phyloP scores from a whole-genome alignment of 2,888 invertebrate genomes.

The Pandemis cinnamomeana region DNA sequence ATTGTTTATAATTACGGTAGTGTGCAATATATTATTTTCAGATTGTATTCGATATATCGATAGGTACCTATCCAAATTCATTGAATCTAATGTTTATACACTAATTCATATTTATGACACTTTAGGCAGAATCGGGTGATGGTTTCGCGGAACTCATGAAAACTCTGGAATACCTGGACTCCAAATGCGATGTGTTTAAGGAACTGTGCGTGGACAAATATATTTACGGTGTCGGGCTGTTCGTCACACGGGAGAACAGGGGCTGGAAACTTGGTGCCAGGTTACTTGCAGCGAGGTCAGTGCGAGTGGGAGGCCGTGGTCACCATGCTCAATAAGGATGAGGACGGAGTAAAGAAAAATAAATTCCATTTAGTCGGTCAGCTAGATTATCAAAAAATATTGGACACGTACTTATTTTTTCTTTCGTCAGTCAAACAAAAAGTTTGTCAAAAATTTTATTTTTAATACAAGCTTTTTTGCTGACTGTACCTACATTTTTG shows the following conservation, averaged over 20 bases:
- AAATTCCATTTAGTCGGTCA: too few species aligned
- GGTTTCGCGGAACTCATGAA: constrained; percentile 21
- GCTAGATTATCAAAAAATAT: too few species aligned
- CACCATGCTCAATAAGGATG: not conserved
- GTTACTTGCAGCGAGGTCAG: constrained; percentile 39
- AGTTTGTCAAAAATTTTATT: too few species aligned
- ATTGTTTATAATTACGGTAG: too few species aligned
- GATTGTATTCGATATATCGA: too few species aligned
- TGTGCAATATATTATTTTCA: too few species aligned
- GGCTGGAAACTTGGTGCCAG: constrained; percentile 36
- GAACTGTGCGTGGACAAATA: constrained; percentile 35
- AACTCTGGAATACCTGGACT: constrained; percentile 24
- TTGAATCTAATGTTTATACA: too few species aligned
- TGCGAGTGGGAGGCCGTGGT: not conserved
- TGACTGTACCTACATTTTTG: too few species aligned
- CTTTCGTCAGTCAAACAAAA: too few species aligned
- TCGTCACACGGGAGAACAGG: constrained; percentile 39
- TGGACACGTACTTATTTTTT: too few species aligned
- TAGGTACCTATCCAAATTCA: too few species aligned
- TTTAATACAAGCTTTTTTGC: too few species aligned
- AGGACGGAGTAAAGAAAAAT: not conserved
- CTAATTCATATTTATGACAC: not conserved
- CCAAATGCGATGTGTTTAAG: constrained; percentile 24
- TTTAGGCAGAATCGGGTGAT: constrained; percentile 1
- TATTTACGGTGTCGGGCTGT: constrained; percentile 39